These are phyloP conservation scores for Tachysurus vachellii DNA, from an alignment of 2,113 vertebrate species.

Conservation along the genomic window DNA sequence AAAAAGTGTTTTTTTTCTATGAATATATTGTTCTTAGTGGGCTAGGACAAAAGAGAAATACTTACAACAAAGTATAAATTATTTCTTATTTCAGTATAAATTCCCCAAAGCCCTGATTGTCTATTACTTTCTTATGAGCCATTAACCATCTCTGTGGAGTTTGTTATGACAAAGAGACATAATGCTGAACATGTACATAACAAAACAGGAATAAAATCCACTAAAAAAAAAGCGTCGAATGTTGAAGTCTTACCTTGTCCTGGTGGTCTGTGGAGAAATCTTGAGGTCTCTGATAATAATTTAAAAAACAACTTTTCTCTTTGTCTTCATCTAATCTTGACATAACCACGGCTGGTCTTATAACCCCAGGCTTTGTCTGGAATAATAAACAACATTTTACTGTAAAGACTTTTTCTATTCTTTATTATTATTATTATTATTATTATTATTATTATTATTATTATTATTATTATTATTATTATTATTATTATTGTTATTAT, in stretches of 20 bases:
- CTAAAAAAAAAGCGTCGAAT: neutral
- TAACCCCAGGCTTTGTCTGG: constrained; percentile 89
- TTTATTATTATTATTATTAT: no score
- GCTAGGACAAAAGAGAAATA: no score
- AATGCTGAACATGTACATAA: no score
- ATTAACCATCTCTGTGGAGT: no score
- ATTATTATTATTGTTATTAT: neutral
- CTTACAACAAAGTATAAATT: no score
- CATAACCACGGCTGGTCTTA: constrained; percentile 78
- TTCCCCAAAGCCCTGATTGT: no score
- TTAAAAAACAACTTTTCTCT: constrained; percentile 72
- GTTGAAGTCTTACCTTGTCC: constrained; percentile 72
- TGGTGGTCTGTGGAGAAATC: constrained; percentile 61
- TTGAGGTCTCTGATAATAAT: constrained; percentile 77
- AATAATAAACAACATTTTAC: constrained; percentile 37
- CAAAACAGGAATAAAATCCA: no score
- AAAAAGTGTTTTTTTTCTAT: no score
- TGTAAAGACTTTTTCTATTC: neutral
- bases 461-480: neutral
- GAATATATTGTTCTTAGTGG: no score
- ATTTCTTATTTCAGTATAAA: no score
- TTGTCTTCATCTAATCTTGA: constrained; percentile 72
- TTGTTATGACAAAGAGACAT: no score
- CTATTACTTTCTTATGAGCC: no score
- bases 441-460: neutral